phyloP scores from a whole-genome alignment of 2,113 vertebrate genomes.

The Oncorhynchus gorbuscha region DNA sequence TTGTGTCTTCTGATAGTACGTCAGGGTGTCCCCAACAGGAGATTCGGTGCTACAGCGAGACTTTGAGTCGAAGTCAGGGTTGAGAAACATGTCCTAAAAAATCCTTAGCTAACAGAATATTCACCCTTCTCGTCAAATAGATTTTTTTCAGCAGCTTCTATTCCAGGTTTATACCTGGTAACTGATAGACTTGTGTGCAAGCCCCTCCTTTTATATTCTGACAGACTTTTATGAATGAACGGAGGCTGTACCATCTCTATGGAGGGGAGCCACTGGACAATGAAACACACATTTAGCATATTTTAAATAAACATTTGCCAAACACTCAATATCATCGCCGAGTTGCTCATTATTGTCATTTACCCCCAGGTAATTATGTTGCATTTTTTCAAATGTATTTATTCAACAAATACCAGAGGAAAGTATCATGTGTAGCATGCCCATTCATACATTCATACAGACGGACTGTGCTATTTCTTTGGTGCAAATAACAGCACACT shows the following conservation, averaged over 20 bases:
- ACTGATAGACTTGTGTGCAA: conserved; percentile 68
- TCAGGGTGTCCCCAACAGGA: conserved; percentile 79
- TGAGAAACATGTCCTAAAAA: conserved; percentile 72
- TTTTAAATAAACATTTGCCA: neutral
- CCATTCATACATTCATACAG: neutral
- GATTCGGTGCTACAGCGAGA: conserved; percentile 88
- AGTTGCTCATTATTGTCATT: neutral
- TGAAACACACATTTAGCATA: conserved; percentile 4
- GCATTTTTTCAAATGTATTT: neutral
- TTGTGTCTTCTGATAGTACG: conserved; percentile 80
- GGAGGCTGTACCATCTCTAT: conserved; percentile 72
- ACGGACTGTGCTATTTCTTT: neutral
- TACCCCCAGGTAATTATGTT: neutral
- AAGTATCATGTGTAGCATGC: neutral
- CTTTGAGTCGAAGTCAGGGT: conserved; percentile 85
- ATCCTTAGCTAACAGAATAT: neutral
- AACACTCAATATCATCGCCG: neutral
- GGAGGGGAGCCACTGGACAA: conserved; percentile 31
- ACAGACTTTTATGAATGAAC: conserved; percentile 85
- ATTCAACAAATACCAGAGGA: neutral
- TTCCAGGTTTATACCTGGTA: conserved; percentile 80
- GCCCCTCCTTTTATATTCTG: conserved; percentile 80
- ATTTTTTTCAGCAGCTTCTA: conserved; percentile 31
- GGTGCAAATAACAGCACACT: neutral
- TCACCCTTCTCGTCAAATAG: neutral